A percentile compares a stretch with the other conserved stretches of the same genome.
Conservation (phyloP, 2,797 vertebrate genomes). For the Molossus alvarezi region DNA sequence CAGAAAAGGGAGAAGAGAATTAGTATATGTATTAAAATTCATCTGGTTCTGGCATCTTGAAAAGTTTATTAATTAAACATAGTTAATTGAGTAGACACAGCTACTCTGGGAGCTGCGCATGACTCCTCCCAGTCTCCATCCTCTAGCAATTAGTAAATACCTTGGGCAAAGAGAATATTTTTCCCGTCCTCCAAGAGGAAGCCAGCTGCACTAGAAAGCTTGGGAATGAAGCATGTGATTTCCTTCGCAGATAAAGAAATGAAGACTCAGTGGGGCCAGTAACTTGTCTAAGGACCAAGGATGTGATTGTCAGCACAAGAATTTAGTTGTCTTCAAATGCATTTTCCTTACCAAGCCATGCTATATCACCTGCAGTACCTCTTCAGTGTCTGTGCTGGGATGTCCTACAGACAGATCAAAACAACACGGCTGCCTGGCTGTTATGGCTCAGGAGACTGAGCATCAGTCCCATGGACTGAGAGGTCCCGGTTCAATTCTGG, state of each 20-base stretch:
- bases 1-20: not conserved
- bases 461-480: too few species aligned
- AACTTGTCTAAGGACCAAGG: not conserved
- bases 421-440: too few species aligned
- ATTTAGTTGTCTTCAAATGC: not conserved
- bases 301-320: not conserved
- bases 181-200: not conserved
- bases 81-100: not conserved
- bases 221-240: not conserved
- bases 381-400: fast-evolving
- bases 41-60: not conserved
- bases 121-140: not conserved
- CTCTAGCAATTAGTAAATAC: not conserved
- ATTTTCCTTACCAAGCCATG: not conserved
- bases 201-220: not conserved
- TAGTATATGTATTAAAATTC: not conserved
- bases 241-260: not conserved
- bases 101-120: fast-evolving
- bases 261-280: not conserved
- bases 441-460: too few species aligned
- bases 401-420: not conserved
- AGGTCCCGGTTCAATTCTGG: too few species aligned
- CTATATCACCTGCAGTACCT: not conserved
- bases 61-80: not conserved
- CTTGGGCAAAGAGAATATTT: not conserved